Evolutionary conservation across 2,888 invertebrate genomes (phyloP), one percentile per base, ranked within the genome.

Genomic region (Liodrosophila aerea): DNA sequence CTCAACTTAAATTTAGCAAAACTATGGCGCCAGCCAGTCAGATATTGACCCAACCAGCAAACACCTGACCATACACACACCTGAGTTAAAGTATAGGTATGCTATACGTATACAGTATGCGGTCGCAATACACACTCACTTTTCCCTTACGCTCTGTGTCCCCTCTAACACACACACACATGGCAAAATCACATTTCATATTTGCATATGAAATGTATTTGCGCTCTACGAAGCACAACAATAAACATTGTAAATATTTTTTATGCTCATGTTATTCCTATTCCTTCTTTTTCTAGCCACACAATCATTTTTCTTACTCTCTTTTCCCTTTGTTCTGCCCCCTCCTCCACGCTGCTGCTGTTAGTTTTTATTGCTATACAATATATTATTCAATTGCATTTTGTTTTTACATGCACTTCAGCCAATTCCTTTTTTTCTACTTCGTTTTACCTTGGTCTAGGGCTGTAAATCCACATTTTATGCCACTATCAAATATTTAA

Each of bases 131-230:
- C 31, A 50, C 18, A 44, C 37, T 16, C 52, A 44, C 43, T 33
- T 22, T 33, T 22, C 29, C 31, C 47, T 29, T 11, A 44, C 9
- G 16, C 30, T 30, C 30, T 22, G 3, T 22, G 3, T 22, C 22
- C 5, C 22, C 36, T 15, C n/a, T 4, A 0, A 13, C 53, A 50
- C 30, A 44, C 51, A 59, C 68, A 65, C 77, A 74, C 78, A 78
- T 74, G 69, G 64, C 61, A 22, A 65, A 80, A 66, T 78, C 85
- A 75, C 75, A 78, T 80, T 78, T 69, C 45, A 71, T 81, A 76
- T 85, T 85, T 81, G 80, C 85, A 81, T 81, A 64, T 57, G 68
- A 85, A 83, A 85, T 85, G 73, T 76, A 69, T 83, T 85, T 81
- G 76, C 58, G 81, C 81, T 81, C 85, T 61, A 54, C 65, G 73